Percentiles rank a stretch among this genome's conserved stretches.
phyloP scores from a whole-genome alignment of 2,113 vertebrate genomes.

The Narcine bancroftii region DNA sequence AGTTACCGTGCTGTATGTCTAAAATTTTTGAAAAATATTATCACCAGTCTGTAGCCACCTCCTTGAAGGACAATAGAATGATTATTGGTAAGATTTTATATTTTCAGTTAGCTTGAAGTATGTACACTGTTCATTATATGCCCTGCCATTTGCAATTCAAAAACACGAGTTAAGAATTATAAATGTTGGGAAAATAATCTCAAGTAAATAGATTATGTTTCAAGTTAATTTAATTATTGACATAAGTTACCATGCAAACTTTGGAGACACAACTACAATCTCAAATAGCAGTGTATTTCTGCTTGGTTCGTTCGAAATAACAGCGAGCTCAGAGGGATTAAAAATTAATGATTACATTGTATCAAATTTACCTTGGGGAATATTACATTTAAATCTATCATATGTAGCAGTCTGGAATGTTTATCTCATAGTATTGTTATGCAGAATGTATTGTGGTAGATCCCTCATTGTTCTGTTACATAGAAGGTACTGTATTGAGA shows the following conservation, averaged over 20 bases:
- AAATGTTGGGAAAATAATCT: too few relatives aligned
- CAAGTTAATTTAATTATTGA: background rate
- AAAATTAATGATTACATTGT: background rate
- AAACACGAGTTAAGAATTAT: too few relatives aligned
- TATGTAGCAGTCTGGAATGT: background rate
- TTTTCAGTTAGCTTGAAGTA: background rate
- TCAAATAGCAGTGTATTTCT: too few relatives aligned
- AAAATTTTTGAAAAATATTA: too few relatives aligned
- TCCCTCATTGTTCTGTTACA: background rate
- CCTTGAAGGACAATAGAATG: background rate
- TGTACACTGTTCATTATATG: too few relatives aligned
- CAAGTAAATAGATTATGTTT: background rate
- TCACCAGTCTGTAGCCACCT: background rate
- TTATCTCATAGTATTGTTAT: background rate
- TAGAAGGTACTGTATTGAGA: background rate
- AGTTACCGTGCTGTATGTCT: too few relatives aligned
- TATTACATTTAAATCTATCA: background rate
- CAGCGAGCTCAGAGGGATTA: background rate
- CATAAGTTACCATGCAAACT: background rate
- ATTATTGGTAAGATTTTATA: background rate
- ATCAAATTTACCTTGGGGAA: background rate
- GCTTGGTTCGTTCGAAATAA: background rate
- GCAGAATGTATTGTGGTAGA: background rate
- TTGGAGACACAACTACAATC: background rate
- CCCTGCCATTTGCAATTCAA: too few relatives aligned